Conservation (phyloP, 2,113 vertebrate species). For the Rutilus rutilus region DNA sequence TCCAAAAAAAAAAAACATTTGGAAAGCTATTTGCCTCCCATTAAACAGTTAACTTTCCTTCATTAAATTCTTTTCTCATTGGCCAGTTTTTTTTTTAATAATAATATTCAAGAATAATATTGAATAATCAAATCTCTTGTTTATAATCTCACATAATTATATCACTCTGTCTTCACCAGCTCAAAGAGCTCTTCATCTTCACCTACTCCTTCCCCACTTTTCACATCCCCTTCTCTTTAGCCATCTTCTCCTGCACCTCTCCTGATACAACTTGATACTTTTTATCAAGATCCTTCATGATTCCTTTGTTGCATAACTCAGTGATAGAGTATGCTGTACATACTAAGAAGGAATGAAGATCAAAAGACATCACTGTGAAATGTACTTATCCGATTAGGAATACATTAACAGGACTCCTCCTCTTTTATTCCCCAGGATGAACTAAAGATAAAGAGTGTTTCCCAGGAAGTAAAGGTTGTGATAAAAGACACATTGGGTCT, state of each 20-base stretch:
- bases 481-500: slow-evolving; percentile 13
- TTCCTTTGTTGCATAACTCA: slow-evolving; percentile 16
- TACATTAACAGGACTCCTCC: slow-evolving; percentile 40
- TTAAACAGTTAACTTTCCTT: slow-evolving; percentile 12
- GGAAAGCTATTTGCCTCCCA: slow-evolving; percentile 8
- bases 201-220: slow-evolving; percentile 27
- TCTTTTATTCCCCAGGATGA: not conserved
- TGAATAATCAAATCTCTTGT: slow-evolving; percentile 21
- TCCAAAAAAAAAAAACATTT: not conserved
- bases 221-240: not conserved
- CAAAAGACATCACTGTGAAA: slow-evolving; percentile 21
- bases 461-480: not conserved
- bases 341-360: slow-evolving; percentile 38
- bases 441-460: slow-evolving; percentile 10
- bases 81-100: not conserved
- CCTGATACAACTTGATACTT: not conserved
- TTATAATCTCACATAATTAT: slow-evolving; percentile 33
- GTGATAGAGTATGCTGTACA: slow-evolving; percentile 29
- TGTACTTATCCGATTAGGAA: slow-evolving; percentile 44
- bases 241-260: not conserved
- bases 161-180: not conserved
- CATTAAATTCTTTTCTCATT: slow-evolving; percentile 5
- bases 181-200: slow-evolving; percentile 22
- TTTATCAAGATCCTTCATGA: no score
- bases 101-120: no score